phyloP scores from a whole-genome alignment of 2,113 vertebrate species.

The Leuciscus idus region DNA sequence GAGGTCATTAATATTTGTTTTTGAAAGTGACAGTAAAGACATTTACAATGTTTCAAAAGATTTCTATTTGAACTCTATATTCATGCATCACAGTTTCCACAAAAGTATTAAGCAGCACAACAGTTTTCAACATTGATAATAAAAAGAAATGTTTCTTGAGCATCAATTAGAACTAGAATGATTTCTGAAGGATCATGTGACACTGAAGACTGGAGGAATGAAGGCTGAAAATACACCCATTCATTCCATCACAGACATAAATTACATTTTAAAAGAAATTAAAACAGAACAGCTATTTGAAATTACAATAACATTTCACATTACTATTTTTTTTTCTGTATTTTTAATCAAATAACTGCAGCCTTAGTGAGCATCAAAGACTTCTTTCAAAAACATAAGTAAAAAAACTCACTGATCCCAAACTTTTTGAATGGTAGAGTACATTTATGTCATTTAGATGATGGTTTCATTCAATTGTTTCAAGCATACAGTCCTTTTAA shows the following conservation, averaged over 20 bases:
- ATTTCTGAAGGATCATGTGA: constrained; percentile 2
- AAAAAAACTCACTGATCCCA: background rate
- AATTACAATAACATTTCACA: no score
- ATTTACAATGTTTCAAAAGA: background rate
- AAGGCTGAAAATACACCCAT: background rate
- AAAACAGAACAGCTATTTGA: background rate
- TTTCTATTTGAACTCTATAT: background rate
- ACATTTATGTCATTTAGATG: background rate
- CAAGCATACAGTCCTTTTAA: no score
- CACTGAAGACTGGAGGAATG: background rate
- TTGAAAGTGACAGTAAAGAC: background rate
- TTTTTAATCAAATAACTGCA: background rate
- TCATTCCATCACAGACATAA: background rate
- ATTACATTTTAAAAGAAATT: background rate
- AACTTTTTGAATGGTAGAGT: background rate
- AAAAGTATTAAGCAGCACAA: no score
- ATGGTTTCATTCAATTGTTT: background rate
- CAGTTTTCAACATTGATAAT: no score
- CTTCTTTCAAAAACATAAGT: background rate
- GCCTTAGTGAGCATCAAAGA: background rate
- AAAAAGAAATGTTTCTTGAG: no score
- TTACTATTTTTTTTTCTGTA: background rate
- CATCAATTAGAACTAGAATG: background rate
- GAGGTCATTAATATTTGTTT: background rate
- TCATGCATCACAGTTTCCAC: no score